Evolutionary conservation across 2,797 vertebrate genomes (phyloP).

Genomic region (Hemibagrus guttatus): DNA sequence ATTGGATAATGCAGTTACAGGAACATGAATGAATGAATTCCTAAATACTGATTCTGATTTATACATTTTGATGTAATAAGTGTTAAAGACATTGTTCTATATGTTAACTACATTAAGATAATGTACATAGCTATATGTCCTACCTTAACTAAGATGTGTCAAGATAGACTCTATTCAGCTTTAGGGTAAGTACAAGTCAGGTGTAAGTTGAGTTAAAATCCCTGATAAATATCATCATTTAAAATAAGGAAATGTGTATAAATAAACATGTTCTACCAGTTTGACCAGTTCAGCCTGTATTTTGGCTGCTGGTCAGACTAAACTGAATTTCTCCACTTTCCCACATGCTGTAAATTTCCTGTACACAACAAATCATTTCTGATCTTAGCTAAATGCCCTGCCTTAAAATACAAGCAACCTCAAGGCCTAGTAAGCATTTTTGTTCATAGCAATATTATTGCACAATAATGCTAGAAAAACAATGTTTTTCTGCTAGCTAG

Average conservation of each 20-base stretch:
- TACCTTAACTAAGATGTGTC: not conserved
- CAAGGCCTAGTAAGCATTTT: not conserved
- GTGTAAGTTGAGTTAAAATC: not conserved
- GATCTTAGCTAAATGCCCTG: not conserved
- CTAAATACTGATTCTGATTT: not conserved
- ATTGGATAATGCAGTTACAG: not conserved
- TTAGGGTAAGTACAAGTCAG: not conserved
- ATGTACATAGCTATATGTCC: not conserved
- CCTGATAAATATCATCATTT: not conserved
- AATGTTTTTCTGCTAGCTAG: not conserved
- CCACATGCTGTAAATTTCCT: not conserved
- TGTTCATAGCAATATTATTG: not conserved
- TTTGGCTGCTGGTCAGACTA: not conserved
- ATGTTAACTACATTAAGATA: not conserved
- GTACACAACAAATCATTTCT: not conserved
- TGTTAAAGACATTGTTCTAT: not conserved
- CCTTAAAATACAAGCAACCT: not conserved
- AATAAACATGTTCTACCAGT: not conserved
- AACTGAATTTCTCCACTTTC: not conserved
- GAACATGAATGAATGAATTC: not conserved
- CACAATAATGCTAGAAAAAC: not conserved
- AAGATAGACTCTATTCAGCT: not conserved
- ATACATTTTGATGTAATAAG: not conserved
- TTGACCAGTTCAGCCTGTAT: not conserved
- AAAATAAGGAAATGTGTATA: not conserved